Evolutionary conservation across 2,797 vertebrate species (phyloP), one percentile per base, ranked within the genome.

Genomic region (Pangasius larnaudii): DNA sequence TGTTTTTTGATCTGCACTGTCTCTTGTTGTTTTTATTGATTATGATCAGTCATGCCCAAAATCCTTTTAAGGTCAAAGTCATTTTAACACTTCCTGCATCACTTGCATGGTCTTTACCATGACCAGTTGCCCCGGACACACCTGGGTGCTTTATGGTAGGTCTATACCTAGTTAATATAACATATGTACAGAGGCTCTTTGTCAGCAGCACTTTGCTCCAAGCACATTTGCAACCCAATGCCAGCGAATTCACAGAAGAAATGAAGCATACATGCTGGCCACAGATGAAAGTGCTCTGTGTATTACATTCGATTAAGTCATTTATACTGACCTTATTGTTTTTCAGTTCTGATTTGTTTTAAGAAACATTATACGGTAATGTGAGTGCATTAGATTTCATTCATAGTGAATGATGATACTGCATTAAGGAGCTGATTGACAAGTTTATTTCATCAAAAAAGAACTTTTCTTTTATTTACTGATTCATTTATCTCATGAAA

Each of bases 171-270:
- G 61, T 80, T 89, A 88, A 90, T 91, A 90, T 87, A 89, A 89
- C 91, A 87, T 72, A 88, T 88, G 86, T 87, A 91, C 88, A 83
- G 85, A 74, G 90, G 87, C 56, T 85, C 91, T 90, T 84, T 89
- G 91, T 88, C 56, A 81, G 58, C 19, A 74, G 79, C 77, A 63
- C 49, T 86, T 81, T 83, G 61, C 79, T 88, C 75, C 53, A 18
- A 85, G 86, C 77, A 75, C 82, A 88, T 79, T 61, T 71, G 90
- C 85, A 90, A 90, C 58, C 85, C 67, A 85, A 90, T 88, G 69
- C 87, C 53, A 82, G 65, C 18, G 88, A 86, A 89, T 81, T 59
- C 75, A 88, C 36, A 46, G 84, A 88, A 61, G 53, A 83, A 33
- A 65, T 84, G 53, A 82, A 89, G 85, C 84, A 85, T 67, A 87